These are phyloP conservation scores for Dugesia japonica DNA, from an alignment of 2,888 invertebrate genomes.

Conservation along the genomic window DNA sequence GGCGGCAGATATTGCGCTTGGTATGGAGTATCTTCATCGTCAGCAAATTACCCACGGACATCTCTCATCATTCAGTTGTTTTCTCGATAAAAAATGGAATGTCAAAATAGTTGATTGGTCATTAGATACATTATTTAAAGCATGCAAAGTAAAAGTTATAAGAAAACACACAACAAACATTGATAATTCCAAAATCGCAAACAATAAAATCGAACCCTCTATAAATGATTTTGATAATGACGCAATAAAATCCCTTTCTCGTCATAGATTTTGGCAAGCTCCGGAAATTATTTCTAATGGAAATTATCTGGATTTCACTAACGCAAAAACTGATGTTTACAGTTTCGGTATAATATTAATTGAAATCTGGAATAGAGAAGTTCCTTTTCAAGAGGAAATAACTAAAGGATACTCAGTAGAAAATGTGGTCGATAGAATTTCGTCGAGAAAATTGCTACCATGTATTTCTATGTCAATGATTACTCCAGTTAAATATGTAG, in stretches of 20 bases:
- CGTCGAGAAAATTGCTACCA: neutral
- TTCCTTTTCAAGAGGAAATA: slow-evolving; percentile 37
- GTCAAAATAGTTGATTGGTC: slow-evolving; percentile 27
- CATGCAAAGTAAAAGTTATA: neutral
- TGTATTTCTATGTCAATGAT: neutral
- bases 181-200: neutral
- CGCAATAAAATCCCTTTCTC: neutral
- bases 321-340: slow-evolving; percentile 38
- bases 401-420: neutral
- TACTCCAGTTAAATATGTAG: neutral
- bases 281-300: slow-evolving; percentile 40
- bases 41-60: slow-evolving; percentile 20
- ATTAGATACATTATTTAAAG: neutral
- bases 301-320: slow-evolving; percentile 36
- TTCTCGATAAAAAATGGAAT: slow-evolving; percentile 25
- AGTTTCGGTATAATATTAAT: slow-evolving; percentile 41
- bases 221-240: neutral
- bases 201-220: neutral
- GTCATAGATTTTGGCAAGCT: slow-evolving; percentile 39
- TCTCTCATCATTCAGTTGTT: slow-evolving; percentile 11
- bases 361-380: slow-evolving; percentile 41
- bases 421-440: neutral
- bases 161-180: neutral
- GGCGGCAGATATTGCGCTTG: slow-evolving; percentile 37
- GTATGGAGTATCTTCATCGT: slow-evolving; percentile 24